phyloP scores from a whole-genome alignment of 2,888 invertebrate species.

The Rapana venosa region DNA sequence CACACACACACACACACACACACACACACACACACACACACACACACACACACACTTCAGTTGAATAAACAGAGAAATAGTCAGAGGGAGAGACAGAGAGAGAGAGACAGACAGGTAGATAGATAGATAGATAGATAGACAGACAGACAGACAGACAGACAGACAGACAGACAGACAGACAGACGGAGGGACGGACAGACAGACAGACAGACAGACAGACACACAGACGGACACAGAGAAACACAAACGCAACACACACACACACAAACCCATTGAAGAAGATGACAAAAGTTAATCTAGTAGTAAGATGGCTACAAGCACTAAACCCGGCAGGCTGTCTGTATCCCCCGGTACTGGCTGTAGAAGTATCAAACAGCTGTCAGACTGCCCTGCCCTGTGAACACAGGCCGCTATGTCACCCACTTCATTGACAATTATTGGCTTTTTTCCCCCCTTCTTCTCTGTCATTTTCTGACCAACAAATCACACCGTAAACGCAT shows the following conservation, averaged over 20 bases:
- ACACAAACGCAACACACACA: background rate
- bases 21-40: background rate
- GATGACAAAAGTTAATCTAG: background rate
- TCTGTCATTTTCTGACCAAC: too few relatives aligned
- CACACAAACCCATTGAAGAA: background rate
- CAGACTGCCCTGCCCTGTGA: background rate
- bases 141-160: background rate
- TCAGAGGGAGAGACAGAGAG: background rate
- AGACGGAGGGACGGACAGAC: too few relatives aligned
- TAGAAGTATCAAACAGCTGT: background rate
- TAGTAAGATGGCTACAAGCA: too few relatives aligned
- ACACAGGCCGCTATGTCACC: background rate
- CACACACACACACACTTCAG: background rate
- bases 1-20: background rate
- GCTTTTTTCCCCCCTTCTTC: too few relatives aligned
- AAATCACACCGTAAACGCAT: background rate
- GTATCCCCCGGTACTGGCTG: too few relatives aligned
- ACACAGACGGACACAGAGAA: background rate
- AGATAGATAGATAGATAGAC: background rate
- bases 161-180: too few relatives aligned
- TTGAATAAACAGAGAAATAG: background rate
- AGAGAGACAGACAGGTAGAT: background rate
- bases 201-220: background rate
- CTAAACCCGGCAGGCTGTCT: too few relatives aligned
- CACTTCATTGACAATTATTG: background rate